These are phyloP conservation scores for Hydrolagus affinis DNA, from an alignment of 2,113 vertebrate species.

Conservation along the genomic window DNA sequence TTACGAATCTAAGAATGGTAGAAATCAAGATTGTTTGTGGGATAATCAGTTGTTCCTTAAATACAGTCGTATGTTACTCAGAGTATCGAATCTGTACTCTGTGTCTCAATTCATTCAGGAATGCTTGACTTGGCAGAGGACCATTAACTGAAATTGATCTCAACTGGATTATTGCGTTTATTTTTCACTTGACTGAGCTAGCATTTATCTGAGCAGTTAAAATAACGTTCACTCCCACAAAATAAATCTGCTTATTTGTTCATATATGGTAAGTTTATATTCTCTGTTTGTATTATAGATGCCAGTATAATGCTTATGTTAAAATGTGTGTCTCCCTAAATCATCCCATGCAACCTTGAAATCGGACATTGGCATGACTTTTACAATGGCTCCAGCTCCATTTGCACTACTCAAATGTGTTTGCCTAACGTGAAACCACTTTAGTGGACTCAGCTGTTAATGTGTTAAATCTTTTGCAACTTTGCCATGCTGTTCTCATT, in stretches of 20 bases:
- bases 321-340: neutral
- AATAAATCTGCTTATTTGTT: neutral
- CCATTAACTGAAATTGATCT: constrained; percentile 16
- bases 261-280: neutral
- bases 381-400: neutral
- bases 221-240: neutral
- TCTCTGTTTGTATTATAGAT: neutral
- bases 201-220: neutral
- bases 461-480: neutral
- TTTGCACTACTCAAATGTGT: neutral
- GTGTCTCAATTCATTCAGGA: neutral
- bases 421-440: neutral
- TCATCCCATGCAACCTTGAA: neutral
- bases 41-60: too few species aligned
- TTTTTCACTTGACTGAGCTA: neutral
- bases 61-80: neutral
- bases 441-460: neutral
- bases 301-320: neutral
- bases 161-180: neutral
- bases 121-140: neutral
- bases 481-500: neutral
- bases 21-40: too few species aligned
- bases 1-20: too few species aligned
- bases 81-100: neutral
- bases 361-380: neutral